These are phyloP conservation scores for Cantharis lateralis DNA, from an alignment of 2,888 invertebrate genomes.

Conservation along the genomic window DNA sequence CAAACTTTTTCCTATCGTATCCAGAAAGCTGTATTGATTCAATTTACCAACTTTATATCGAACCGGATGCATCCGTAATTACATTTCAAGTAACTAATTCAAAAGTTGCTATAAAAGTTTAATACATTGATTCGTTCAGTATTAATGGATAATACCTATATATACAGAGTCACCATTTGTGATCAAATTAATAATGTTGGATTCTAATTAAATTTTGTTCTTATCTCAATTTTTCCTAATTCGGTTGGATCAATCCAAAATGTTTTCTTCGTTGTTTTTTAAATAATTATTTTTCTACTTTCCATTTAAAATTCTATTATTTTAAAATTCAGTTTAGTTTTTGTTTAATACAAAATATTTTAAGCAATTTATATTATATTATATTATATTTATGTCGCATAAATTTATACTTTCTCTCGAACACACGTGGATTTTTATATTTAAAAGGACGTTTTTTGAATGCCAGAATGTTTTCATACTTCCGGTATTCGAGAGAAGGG, in stretches of 20 bases:
- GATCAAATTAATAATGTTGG: neutral
- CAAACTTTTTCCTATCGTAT: neutral
- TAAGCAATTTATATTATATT: neutral
- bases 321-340: too few relatives aligned
- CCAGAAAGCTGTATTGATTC: conserved; percentile 1
- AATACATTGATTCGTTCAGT: neutral
- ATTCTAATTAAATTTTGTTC: neutral
- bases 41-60: neutral
- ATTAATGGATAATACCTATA: neutral
- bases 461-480: neutral
- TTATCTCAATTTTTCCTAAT: neutral
- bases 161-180: neutral
- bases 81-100: conserved; percentile 1
- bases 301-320: too few relatives aligned
- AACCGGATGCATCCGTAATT: neutral
- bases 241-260: too few relatives aligned
- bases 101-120: neutral
- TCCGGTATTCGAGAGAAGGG: neutral
- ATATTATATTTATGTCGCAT: neutral
- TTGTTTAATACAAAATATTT: too few relatives aligned
- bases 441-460: neutral
- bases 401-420: neutral
- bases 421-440: neutral
- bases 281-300: too few relatives aligned
- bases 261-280: too few relatives aligned